Evolutionary conservation across 2,888 invertebrate species (phyloP).

Genomic region (Oscheius onirici): DNA sequence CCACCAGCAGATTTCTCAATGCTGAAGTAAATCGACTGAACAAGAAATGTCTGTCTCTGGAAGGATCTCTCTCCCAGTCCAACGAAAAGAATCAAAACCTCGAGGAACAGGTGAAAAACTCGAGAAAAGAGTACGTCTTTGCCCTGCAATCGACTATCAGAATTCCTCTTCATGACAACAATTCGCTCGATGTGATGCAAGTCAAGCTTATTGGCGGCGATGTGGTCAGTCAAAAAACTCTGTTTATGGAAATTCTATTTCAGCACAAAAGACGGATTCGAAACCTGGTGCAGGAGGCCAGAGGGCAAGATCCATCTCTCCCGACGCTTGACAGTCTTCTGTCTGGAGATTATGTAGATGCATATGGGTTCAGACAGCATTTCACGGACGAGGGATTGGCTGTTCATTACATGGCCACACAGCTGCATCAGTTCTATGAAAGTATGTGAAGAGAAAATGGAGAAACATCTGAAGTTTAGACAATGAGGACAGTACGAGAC

Average conservation of each 20-base stretch:
- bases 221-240: conserved; percentile 67
- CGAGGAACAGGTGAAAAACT: conserved; percentile 35
- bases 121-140: conserved; percentile 61
- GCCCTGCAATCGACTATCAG: conserved; percentile 73
- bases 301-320: conserved; percentile 75
- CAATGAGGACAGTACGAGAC: conserved; percentile 69
- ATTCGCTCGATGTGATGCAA: conserved; percentile 73
- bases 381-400: conserved; percentile 73
- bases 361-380: conserved; percentile 75
- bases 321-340: conserved; percentile 38
- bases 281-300: conserved; percentile 65
- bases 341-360: conserved; percentile 73
- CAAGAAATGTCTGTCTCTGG: conserved; percentile 71
- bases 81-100: neutral
- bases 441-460: neutral
- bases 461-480: conserved; percentile 11
- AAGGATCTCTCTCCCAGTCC: conserved; percentile 32
- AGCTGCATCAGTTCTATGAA: conserved; percentile 67
- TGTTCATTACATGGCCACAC: conserved; percentile 75
- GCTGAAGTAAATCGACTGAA: conserved; percentile 74
- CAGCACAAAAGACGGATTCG: conserved; percentile 74
- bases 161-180: conserved; percentile 73
- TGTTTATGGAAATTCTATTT: conserved; percentile 29
- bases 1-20: conserved; percentile 75
- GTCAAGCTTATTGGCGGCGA: conserved; percentile 74